Evolutionary conservation across 2,797 vertebrate genomes (phyloP).

Genomic region (Microhierax caerulescens): DNA sequence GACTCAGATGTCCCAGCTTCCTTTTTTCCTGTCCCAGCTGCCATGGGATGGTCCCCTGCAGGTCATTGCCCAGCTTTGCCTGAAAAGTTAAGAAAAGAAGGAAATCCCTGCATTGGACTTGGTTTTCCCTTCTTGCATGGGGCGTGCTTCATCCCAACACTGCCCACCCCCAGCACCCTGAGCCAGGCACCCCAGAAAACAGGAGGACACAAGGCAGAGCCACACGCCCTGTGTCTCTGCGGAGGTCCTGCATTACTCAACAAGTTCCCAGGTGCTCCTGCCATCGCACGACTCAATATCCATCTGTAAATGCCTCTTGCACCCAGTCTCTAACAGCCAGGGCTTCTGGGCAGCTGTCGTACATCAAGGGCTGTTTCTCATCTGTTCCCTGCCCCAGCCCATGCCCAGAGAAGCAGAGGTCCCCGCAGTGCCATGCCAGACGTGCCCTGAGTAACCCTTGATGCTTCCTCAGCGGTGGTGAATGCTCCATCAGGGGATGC

Average conservation of each 20-base stretch:
- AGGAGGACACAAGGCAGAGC: neutral
- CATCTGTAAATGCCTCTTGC: neutral
- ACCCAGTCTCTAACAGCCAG: neutral
- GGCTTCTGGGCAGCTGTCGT: neutral
- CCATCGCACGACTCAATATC: no score
- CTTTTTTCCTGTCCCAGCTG: neutral
- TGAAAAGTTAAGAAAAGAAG: neutral
- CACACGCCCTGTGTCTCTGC: neutral
- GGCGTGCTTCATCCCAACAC: neutral
- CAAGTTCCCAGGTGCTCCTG: neutral
- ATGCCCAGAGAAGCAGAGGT: neutral
- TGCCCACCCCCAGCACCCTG: neutral
- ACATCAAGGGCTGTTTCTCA: neutral
- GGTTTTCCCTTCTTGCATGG: neutral
- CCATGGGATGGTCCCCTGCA: neutral
- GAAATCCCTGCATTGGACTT: neutral
- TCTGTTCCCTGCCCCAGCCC: neutral
- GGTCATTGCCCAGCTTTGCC: neutral
- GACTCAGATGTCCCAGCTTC: neutral
- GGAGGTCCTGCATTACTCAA: neutral
- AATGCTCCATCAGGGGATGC: neutral
- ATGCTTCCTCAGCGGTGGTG: neutral
- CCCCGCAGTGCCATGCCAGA: neutral
- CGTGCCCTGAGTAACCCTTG: neutral
- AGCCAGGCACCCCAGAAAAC: neutral